Evolutionary conservation across 2,888 invertebrate species (phyloP), one percentile per base, ranked within the genome.

Genomic region (Eristalis arbustorum): DNA sequence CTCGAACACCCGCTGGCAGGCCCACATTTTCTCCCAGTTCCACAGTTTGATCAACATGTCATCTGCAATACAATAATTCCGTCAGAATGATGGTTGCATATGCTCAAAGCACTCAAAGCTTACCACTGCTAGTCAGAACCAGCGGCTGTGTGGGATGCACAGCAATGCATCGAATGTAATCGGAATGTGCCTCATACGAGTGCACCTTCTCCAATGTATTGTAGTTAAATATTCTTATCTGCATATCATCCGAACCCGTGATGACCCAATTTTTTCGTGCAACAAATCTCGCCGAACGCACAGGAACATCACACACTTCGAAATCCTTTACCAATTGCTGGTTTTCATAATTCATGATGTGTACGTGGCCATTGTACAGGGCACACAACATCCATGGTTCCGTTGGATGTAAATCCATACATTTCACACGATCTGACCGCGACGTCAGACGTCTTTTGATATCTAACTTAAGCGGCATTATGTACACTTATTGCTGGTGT

Each of bases 11-110:
- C 99, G 99, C 91, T 99, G 99, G 90, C 98, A 98, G 0, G 97
- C 95, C 99, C 99, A 99, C 90, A 97, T 95, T 92, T 99, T 98
- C 74, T 99, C 99, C 99, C 99, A 99, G 93, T 99, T 99, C 99
- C 99, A 99, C 81, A 99, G 93, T 93, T 99, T 99, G 88, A 99
- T 98, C 75, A 98, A 94, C 96, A 99, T 97, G 91, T 99, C 99
- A 94, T 99, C 99, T 98, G 92, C 78, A 93, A 93, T 74, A 73
- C 25, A 40, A 49, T 1, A 66, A 37, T 5, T 2, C 42, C 4
- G 6, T n/a, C 1, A 5, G n/a, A n/a, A 18, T 5, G 6, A 18
- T 49, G n/a, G n/a, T n/a, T n/a, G n/a, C 6, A 2, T 11, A 13
- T 37, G 1, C 8, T 49, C 6, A 49, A 49, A 3, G n/a, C 3